Evolutionary conservation across 2,797 vertebrate genomes (phyloP), one percentile per base, ranked within the genome.

Genomic region (Parotocinclus haroldoi): DNA sequence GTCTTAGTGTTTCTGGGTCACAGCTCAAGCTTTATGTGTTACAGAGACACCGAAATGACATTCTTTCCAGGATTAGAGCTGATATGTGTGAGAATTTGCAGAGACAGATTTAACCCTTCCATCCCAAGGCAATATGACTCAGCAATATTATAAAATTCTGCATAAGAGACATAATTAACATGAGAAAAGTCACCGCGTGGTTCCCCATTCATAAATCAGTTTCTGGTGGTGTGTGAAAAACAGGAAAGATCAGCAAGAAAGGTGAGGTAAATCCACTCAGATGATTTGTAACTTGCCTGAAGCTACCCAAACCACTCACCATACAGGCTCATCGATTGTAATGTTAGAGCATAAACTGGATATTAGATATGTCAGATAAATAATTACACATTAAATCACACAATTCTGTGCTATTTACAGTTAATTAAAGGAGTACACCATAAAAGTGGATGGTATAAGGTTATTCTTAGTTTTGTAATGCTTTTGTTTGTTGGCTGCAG

Each of bases 51-150:
- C 14, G 11, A 42, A 19, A 45, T 51, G 46, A 10, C 13, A 50
- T 52, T 2, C 27, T 27, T 27, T 27, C 27, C 27, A 27, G 27
- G 27, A 27, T 27, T 27, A 5, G n/a, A n/a, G n/a, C n/a, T n/a
- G n/a, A n/a, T n/a, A 36, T 38, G 13, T 14, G 38, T 36, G 45
- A 57, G 52, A 12, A 50, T 55, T 37, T 46, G 44, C 46, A 52
- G 39, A 55, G 66, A 64, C 45, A 45, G 8, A 42, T 50, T 58
- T 40, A 71, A 61, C 52, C n/a, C 16, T 64, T 12, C 44, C 68
- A 54, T 68, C 63, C 42, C 55, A 53, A 17, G 10, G 61, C 62
- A 68, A 51, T 63, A n/a, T 71, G 71, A 71, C 71, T 71, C 68
- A 64, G 59, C 60, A 71, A n/a, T n/a, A n/a, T n/a, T n/a, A n/a